Conservation (phyloP, 1,140 invertebrate genomes). For the Drosophila rufa region DNA sequence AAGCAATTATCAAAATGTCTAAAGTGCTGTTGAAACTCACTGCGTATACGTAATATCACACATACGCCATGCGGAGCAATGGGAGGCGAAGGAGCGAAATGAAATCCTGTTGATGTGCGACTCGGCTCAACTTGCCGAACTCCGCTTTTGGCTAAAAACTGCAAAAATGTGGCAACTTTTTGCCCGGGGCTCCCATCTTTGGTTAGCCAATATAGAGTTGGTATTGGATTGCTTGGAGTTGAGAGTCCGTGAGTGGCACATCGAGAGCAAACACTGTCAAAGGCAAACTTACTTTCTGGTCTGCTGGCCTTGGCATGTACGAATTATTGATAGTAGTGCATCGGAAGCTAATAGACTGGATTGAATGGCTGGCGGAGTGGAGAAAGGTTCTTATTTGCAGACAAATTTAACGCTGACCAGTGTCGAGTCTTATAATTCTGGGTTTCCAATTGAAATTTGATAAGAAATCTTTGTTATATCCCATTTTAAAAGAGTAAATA, state of each 20-base stretch:
- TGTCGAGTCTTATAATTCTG: neutral
- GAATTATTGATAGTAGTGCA: constrained; percentile 38
- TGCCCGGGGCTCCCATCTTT: neutral
- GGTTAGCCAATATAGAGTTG: constrained; percentile 52
- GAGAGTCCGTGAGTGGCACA: constrained; percentile 6
- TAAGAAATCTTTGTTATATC: neutral
- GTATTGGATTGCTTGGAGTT: constrained; percentile 30
- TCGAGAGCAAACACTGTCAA: constrained; percentile 13
- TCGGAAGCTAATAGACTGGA: constrained; percentile 30
- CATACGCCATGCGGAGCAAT: constrained; percentile 23
- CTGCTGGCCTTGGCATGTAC: constrained; percentile 32
- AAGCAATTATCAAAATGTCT: constrained; percentile 53
- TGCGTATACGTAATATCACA: constrained; percentile 50
- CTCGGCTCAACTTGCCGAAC: constrained; percentile 27
- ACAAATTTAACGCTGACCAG: neutral
- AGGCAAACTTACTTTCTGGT: constrained; percentile 25
- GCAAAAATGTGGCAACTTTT: constrained; percentile 32
- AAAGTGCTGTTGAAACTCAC: constrained; percentile 37
- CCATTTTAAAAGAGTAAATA: neutral
- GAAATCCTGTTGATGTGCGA: constrained; percentile 39
- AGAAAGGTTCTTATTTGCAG: neutral
- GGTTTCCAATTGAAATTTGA: neutral
- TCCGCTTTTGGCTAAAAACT: constrained; percentile 20
- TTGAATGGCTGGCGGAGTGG: neutral
- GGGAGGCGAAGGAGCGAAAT: neutral